phyloP scores from a whole-genome alignment of 2,797 vertebrate species.

The Hydrocynus forskahlii region DNA sequence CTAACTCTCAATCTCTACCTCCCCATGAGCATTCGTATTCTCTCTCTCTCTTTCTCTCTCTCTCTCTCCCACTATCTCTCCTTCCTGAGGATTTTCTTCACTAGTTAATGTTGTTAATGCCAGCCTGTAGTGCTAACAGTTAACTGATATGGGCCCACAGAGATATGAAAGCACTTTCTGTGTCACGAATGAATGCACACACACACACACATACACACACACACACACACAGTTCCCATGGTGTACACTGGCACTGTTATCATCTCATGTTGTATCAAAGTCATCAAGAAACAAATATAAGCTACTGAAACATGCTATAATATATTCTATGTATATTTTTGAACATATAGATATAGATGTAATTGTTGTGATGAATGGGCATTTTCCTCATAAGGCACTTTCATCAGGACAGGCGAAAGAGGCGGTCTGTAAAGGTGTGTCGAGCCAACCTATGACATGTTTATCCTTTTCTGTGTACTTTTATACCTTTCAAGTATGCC shows the following conservation, averaged over 20 bases:
- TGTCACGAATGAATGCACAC: constrained; percentile 12
- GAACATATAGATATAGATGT: neutral
- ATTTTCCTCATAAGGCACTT: neutral
- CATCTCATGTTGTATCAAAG: neutral
- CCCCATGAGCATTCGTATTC: neutral
- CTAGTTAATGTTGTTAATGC: constrained; percentile 36
- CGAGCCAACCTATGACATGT: constrained; percentile 32
- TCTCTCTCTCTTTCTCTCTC: neutral
- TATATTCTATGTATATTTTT: too few relatives aligned
- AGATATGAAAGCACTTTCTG: constrained; percentile 26
- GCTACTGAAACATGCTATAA: neutral
- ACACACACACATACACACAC: constrained; percentile 2
- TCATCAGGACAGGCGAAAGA: neutral
- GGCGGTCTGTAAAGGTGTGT: constrained; percentile 39
- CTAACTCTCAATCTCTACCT: constrained; percentile 18
- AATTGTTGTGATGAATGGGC: neutral
- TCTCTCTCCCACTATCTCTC: constrained; percentile 1
- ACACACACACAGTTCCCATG: too few relatives aligned
- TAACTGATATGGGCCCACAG: constrained; percentile 47
- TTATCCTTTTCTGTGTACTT: constrained; percentile 34
- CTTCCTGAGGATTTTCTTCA: neutral
- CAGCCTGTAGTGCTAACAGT: constrained; percentile 19
- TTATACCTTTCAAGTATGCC: constrained; percentile 19
- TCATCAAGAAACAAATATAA: neutral
- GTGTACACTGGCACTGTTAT: neutral